Base-by-base conservation (phyloP, 92 coral and sea anemone species). In the Bergia puertoricense region DNA sequence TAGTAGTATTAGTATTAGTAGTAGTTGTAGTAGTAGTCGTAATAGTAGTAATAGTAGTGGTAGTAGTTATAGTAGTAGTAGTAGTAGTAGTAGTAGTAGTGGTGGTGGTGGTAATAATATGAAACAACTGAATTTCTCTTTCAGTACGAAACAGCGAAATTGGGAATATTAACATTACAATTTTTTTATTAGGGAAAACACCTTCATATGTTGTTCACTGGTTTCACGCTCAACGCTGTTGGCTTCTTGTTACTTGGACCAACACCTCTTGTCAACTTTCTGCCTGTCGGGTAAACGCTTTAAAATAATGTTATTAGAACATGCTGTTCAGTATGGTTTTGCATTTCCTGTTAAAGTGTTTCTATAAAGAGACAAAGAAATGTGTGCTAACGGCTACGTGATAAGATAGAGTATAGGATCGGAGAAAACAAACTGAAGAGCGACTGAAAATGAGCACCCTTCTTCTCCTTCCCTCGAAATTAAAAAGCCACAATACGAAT, bases 191-290 rank as follows among this genome's bases (percentile, higher is more conserved):
- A 84, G 87, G 87, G 66, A 22, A 69, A 84, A 40, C 77, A 84
- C 66, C 66, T 84, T 6, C n/a, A 48, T 5, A 84, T 84, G 87
- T 16, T 84, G 87, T 84, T 76, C 54, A 20, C 45, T n/a, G 87
- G 87, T 23, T 84, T 84, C 65, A 37, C 87, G 2, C 79, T 84
- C 79, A 84, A 84, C 2, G 79, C 78, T 51, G 75, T 84, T 23
- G 87, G 87, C 4, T 84, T 84, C 16, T 84, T 74, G 57, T 22
- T 51, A 5, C 87, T 84, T 6, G 87, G 87, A 10, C 87, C 87
- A 20, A 38, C 62, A 37, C 87, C 87, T 14, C 68, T 84, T 67
- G 50, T 69, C 45, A 30, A 71, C 45, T 45, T 84, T 39, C 23
- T 84, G 79, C 87, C 87, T 0, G 79, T 71, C 51, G 87, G 87